These are phyloP conservation scores for Pavo muticus DNA, from an alignment of 2,113 vertebrate genomes.

Conservation along the genomic window DNA sequence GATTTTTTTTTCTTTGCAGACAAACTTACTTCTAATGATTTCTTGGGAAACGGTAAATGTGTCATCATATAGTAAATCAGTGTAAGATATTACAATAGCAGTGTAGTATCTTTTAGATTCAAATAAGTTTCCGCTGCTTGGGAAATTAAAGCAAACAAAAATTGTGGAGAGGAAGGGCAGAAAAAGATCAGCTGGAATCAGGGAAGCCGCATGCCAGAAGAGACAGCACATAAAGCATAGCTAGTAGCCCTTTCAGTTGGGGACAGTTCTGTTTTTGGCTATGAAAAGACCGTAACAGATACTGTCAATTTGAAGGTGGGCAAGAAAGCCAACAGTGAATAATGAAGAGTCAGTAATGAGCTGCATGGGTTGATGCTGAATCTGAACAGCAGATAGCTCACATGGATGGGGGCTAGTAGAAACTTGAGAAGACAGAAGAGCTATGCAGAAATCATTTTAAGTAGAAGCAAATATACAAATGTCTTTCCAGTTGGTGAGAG, in stretches of 20 bases:
- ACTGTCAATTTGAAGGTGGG: background rate
- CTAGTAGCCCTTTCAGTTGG: background rate
- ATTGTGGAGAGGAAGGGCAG: background rate
- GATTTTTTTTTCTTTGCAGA: background rate
- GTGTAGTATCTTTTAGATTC: background rate
- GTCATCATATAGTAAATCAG: background rate
- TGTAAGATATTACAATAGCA: background rate
- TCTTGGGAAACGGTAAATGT: background rate
- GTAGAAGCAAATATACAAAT: background rate
- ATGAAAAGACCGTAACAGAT: background rate
- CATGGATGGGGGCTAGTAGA: background rate
- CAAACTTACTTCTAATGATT: background rate
- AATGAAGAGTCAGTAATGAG: background rate
- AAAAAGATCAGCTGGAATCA: background rate
- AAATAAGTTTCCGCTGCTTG: background rate
- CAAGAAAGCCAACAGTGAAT: background rate
- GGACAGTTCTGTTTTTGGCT: background rate
- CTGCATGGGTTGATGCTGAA: accelerated
- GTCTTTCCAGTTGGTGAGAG: accelerated
- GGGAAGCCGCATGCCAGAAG: background rate
- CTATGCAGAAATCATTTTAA: background rate
- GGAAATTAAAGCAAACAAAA: background rate
- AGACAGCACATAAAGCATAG: accelerated
- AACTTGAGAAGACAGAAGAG: background rate
- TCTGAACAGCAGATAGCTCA: background rate